phyloP scores from a whole-genome alignment of 2,888 invertebrate genomes.

The Saturnia pavonia region DNA sequence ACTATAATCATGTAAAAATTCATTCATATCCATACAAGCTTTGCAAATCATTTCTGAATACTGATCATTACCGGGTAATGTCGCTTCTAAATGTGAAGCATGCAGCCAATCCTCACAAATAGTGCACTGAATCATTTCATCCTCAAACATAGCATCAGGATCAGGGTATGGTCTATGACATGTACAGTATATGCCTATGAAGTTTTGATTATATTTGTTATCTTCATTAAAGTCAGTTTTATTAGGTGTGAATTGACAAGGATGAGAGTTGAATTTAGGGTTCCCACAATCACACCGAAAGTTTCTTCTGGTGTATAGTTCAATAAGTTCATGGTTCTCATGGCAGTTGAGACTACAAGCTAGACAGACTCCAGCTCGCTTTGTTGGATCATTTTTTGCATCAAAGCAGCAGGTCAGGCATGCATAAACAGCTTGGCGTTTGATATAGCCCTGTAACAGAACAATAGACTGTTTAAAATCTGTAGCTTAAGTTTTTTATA shows the following conservation, averaged over 20 bases:
- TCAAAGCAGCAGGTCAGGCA: conserved; percentile 94
- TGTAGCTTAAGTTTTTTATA: neutral
- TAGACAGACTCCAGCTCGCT: conserved; percentile 93
- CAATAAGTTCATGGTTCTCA: conserved; percentile 96
- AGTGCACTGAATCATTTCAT: conserved; percentile 98
- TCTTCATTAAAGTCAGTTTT: conserved; percentile 85
- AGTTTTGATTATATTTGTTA: conserved; percentile 96
- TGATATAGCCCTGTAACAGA: conserved; percentile 90
- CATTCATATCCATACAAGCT: conserved; percentile 87
- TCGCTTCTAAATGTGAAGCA: conserved; percentile 86
- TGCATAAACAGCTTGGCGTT: conserved; percentile 96
- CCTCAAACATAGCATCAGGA: conserved; percentile 89
- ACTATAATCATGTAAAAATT: conserved; percentile 88
- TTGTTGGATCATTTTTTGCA: conserved; percentile 79
- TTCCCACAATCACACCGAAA: conserved; percentile 98
- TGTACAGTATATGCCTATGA: conserved; percentile 94
- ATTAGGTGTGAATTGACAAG: conserved; percentile 85
- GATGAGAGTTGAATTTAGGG: conserved; percentile 84
- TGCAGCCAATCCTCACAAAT: conserved; percentile 99
- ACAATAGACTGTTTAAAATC: conserved; percentile 18
- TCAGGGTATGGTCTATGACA: conserved; percentile 98
- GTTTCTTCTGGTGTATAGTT: conserved; percentile 97
- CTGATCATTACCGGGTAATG: conserved; percentile 80
- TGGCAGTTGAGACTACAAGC: conserved; percentile 98
- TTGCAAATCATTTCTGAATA: conserved; percentile 93